These are phyloP conservation scores for Myiagra hebetior DNA, from an alignment of 2,113 vertebrate genomes.

Conservation along the genomic window DNA sequence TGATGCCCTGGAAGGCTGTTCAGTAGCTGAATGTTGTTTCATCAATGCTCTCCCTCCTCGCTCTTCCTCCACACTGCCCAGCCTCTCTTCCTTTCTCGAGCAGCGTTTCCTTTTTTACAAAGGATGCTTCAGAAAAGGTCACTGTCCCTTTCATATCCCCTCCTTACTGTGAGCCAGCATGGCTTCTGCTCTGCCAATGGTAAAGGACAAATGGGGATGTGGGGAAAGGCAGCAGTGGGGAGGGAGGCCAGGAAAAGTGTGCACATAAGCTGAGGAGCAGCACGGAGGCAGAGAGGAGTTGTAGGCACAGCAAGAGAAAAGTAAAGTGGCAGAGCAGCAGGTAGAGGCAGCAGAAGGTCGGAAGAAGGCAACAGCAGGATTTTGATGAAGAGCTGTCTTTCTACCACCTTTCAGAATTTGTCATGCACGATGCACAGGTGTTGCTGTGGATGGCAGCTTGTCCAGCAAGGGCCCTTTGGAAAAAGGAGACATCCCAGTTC, in stretches of 20 bases:
- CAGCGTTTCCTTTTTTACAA: background rate
- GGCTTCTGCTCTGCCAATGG: slow-evolving; percentile 8
- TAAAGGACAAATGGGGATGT: background rate
- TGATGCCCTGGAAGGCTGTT: slow-evolving; percentile 33
- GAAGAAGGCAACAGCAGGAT: background rate
- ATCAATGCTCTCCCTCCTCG: background rate
- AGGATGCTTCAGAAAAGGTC: slow-evolving; percentile 60
- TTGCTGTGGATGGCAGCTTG: background rate
- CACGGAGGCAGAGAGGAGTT: background rate
- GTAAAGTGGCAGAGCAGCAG: background rate
- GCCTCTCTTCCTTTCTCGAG: slow-evolving; percentile 1
- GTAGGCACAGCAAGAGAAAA: background rate
- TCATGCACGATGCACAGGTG: background rate
- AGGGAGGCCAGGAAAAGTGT: background rate
- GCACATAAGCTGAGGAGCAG: background rate
- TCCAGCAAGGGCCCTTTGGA: background rate
- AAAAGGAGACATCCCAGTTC: background rate
- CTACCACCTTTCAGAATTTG: background rate
- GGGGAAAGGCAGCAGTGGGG: background rate
- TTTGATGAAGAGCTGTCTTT: background rate
- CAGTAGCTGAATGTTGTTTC: slow-evolving; percentile 21
- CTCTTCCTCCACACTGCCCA: background rate
- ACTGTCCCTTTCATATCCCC: slow-evolving; percentile 46
- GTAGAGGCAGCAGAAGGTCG: background rate
- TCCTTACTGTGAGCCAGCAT: slow-evolving; percentile 53